Base-by-base conservation (phyloP, 2,797 vertebrate species). In the Acanthurus tractus region DNA sequence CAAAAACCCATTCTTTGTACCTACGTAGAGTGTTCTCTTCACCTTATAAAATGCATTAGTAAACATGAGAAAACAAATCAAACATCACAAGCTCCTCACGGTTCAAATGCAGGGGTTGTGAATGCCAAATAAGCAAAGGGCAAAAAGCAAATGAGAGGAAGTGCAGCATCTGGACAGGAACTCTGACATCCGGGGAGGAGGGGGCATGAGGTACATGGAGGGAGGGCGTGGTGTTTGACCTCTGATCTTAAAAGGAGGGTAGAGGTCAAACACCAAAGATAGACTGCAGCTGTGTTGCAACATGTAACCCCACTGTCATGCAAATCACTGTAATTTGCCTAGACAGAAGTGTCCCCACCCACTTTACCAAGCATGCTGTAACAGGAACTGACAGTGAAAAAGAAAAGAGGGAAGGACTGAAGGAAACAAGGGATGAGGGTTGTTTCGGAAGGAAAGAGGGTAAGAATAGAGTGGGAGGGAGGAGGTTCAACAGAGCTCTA, bases 131-230 rank as follows among this genome's bases (percentile, higher is more conserved):
- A 17, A 49, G 3, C 4, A 2, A 57, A n/a, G 38, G 29, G 29
- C 8, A 57, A 58, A 78, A 62, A 53, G 5, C 42, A 44, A 58
- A 57, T 59, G 62, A 81, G 53, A 81, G 89, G 85, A 92, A 83
- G 74, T 74, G 63, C 52, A 71, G 78, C 88, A 92, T 94, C 85
- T 92, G 93, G 89, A 88, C 69, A 89, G 90, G 90, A 92, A 88
- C 63, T 81, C 25, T 22, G 64, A 74, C 82, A 85, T 92, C 89
- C 83, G 75, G 74, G 57, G 70, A 75, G 67, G 83, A 77, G 76
- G 52, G 46, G 56, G 61, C 49, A 50, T 3, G 10, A 56, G 50
- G 36, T 52, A 52, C 38, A 75, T 81, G 29, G 83, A 88, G 81
- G 63, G 63, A 84, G 79, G 88, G 84, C 70, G 88, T 83, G 88